Evolutionary conservation across 2,888 invertebrate species (phyloP), one percentile per base, ranked within the genome.

Genomic region (Aricia artaxerxes): DNA sequence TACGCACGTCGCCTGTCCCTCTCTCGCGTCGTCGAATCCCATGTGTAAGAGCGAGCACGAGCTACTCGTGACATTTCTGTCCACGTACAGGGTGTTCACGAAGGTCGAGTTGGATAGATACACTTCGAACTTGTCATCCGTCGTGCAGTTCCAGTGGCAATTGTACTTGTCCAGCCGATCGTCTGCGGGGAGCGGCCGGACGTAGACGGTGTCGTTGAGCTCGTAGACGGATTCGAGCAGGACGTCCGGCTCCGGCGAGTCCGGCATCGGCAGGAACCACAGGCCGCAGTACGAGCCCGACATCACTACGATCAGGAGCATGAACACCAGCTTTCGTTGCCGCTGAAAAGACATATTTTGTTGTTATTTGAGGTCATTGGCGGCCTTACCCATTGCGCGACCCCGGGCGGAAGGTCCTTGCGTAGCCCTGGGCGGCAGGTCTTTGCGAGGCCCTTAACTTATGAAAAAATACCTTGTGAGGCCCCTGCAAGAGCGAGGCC

Each of bases 281-380:
- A 97, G 95, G 31, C 96, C 91, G n/a, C 96, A 95, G 86, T 95
- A 97, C 0, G 96, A 96, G 0, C 96, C 85, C 0, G 96, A 96
- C 95, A 97, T 97, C 0, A 94, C 82, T 0, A 94, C 82, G 75
- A 97, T 95, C 0, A 97, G 89, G 0, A 93, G 83, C 88, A 97
- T 95, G 85, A 97, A 97, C 78, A 97, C 96, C 0, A 95, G 85
- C 88, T 97, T 97, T 82, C 97, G 95, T 84, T 95, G 95, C 5
- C 90, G 88, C 93, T 95, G 90, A 49, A 91, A 91, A 79, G 44
- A 64, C 31, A 24, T 60, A 9, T 31, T 13, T 64, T 64, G 31
- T 64, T 31, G 1, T 61, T 24, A 61, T n/a, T 60, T 60, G 60
- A 13, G 57, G 16, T 60, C 4, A 16, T n/a, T 60, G 24, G 24